Evolutionary conservation across 2,888 invertebrate species (phyloP), one percentile per base, ranked within the genome.

Genomic region (Melitaea athalia): DNA sequence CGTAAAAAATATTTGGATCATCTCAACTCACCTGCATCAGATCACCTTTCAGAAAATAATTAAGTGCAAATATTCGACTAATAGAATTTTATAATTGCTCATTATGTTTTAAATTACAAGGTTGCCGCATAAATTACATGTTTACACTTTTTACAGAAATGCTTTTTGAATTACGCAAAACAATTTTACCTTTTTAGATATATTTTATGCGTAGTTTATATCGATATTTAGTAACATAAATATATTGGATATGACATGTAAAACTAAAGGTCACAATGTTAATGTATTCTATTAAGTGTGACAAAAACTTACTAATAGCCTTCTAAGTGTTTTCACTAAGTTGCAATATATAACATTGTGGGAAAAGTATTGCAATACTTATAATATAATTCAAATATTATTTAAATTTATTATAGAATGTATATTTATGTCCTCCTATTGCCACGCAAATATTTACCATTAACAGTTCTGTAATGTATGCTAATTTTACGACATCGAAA

Each of bases 401-500:
- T 45, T 11, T 45, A 11, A 45, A 45, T 14, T 8, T 45, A 45
- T 12, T 45, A 49, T 0, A 49, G 4, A 49, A 49, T 5, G n/a
- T 49, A 49, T n/a, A 49, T 14, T 6, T 55, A 33, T 33, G 53
- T 2, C 33, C 12, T 33, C 6, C 7, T 14, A 33, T 31, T 24
- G 33, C 17, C 59, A 42, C n/a, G 49, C 12, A 24, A 52, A 60
- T 42, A 50, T 43, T 7, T 24, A 50, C 8, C 49, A 38, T 50
- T 38, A 66, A 45, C 52, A 55, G 38, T 59, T 52, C 45, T 14
- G 45, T 60, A 66, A 71, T 72, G 65, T 70, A 74, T 73, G 69
- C 55, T 57, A 38, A 74, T 65, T 69, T 72, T 66, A 71, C 71
- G 67, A 74, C 72, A 75, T 63, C 24, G 78, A 76, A 81, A 79